Evolutionary conservation across 2,888 invertebrate genomes (phyloP), one percentile per base, ranked within the genome.

Genomic region (Patella ulyssiponensis): DNA sequence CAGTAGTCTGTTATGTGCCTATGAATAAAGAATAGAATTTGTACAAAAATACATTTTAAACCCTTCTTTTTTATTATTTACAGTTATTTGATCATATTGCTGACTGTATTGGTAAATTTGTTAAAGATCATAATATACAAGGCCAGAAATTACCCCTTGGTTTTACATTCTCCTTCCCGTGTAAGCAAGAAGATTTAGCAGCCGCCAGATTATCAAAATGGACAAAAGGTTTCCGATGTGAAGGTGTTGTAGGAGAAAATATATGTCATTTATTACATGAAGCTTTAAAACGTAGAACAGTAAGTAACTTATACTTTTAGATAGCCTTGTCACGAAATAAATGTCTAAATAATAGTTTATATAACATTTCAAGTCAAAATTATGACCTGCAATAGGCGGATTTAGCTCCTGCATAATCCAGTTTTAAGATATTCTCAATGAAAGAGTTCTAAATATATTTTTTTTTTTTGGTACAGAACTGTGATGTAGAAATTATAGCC

Each of bases 221-320:
- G 98, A 98, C 98, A 53, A 98, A 98, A 93, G 97, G 97, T 9
- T 98, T 98, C 93, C 95, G 96, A 83, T 98, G 97, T 91, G 95
- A 95, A 54, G 97, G 96, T 17, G 97, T 97, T 3, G 96, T 97
- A 51, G 95, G 95, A n/a, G 94, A 96, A 91, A 97, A 98, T 90
- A 97, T 98, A 14, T 98, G 97, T 5, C 94, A 94, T 86, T 93
- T 97, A 80, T 94, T 98, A 1, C 95, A 96, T 90, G 95, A 96
- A 81, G 97, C 98, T 14, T 95, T 98, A 82, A 94, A 94, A 12
- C 94, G 96, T 90, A 94, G 83, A 81, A 86, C 86, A 80, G 88
- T 88, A 81, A 81, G 85, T 80, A 64, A 44, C 44, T 44, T 44
- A 9, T 44, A 44, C 44, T 7, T 64, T 3, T 64, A 64, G 20